A percentile compares a stretch with the other conserved stretches of the same genome.
phyloP scores from a whole-genome alignment of 2,797 vertebrate genomes.

The Bryconaethiops microstoma region DNA sequence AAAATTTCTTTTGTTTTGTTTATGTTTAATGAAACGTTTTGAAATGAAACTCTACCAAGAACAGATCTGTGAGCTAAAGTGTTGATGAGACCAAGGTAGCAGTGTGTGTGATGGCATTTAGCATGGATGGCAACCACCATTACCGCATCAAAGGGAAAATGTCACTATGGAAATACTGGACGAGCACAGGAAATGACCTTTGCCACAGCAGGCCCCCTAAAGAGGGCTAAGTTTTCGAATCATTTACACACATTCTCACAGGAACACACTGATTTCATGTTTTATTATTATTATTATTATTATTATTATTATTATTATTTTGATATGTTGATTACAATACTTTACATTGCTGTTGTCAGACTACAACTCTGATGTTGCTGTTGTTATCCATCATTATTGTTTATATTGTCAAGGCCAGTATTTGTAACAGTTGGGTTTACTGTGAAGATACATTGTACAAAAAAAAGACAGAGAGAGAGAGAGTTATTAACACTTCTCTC shows the following conservation, averaged over 20 bases:
- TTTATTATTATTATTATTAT: conserved; percentile 12
- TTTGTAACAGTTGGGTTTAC: conserved; percentile 30
- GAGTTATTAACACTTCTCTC: conserved; percentile 12
- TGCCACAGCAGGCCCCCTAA: not conserved
- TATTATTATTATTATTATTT: conserved; percentile 29
- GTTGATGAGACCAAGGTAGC: not conserved
- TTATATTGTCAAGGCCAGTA: conserved; percentile 29
- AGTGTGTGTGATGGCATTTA: conserved; percentile 12
- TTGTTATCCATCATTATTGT: conserved; percentile 26
- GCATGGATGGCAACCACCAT: not conserved
- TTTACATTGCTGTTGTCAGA: conserved; percentile 19
- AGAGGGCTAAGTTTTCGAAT: conserved; percentile 7
- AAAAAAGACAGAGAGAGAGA: not conserved
- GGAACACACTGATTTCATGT: conserved; percentile 6
- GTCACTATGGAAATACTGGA: conserved; percentile 32
- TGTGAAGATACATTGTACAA: conserved; percentile 1
- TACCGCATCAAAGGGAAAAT: not conserved
- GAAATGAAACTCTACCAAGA: not conserved
- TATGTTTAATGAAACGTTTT: not conserved
- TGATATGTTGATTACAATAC: conserved; percentile 11
- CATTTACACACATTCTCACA: conserved; percentile 3
- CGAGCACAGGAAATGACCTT: conserved; percentile 22
- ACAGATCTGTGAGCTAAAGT: not conserved
- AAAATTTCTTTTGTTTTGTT: not conserved
- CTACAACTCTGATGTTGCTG: conserved; percentile 7